Percentiles rank a stretch among this genome's conserved stretches.
phyloP scores from a whole-genome alignment of 2,797 vertebrate genomes.

The Clarias laeviceps region DNA sequence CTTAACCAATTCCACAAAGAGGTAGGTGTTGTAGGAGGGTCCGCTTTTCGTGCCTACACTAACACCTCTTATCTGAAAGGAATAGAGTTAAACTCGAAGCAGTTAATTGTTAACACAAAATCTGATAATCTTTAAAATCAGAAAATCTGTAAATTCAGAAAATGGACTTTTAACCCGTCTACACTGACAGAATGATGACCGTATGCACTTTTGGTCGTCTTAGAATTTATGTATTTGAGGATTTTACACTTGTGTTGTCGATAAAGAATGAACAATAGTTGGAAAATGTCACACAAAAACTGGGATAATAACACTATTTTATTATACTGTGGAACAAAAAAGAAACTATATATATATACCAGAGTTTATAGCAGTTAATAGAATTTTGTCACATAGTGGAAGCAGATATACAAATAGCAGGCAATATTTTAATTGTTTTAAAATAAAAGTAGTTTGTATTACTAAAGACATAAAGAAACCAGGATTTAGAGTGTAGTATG shows the following conservation, averaged over 20 bases:
- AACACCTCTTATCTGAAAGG: neutral
- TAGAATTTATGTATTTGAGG: too few species aligned
- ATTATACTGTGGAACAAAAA: too few species aligned
- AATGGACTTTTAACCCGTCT: neutral
- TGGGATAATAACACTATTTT: neutral
- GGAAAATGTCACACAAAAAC: too few species aligned
- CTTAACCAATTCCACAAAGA: neutral
- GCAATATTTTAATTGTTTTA: neutral
- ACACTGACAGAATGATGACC: neutral
- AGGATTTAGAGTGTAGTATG: neutral
- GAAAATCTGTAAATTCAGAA: neutral
- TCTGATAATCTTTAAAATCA: neutral
- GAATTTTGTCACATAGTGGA: neutral
- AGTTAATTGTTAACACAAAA: neutral
- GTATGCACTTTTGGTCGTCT: too few species aligned
- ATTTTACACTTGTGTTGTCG: too few species aligned
- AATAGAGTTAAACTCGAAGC: neutral
- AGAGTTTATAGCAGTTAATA: neutral
- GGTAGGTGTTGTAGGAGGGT: neutral
- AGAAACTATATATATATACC: neutral
- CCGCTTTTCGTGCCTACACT: neutral
- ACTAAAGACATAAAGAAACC: neutral
- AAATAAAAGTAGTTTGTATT: too few species aligned
- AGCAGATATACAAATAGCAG: too few species aligned
- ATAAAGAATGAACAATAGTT: too few species aligned